phyloP scores from a whole-genome alignment of 35 echinoderm and acorn worm species.

The Holothuria glaberrima region DNA sequence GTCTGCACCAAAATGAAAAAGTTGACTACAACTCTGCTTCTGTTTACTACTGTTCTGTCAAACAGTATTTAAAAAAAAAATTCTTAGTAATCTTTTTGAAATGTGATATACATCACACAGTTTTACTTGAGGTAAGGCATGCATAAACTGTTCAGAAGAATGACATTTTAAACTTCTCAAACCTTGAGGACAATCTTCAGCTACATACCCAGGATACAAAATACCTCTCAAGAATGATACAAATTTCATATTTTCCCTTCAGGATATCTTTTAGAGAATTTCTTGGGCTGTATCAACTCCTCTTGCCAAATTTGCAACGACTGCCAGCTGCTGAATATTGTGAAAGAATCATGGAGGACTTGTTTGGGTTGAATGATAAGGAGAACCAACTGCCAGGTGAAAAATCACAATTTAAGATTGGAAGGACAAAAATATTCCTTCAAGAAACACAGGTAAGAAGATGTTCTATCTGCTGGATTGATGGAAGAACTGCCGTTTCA shows the following conservation, averaged over 20 bases:
- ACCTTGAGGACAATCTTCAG: no score
- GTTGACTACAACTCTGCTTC: no score
- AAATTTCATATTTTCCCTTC: neutral
- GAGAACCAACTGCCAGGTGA: conserved; percentile 63
- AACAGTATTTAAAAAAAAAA: neutral
- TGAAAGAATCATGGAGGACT: conserved; percentile 48
- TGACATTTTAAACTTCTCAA: no score
- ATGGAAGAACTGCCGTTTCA: no score
- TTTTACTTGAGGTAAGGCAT: no score
- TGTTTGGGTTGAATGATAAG: conserved; percentile 78
- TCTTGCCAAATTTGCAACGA: conserved; percentile 3
- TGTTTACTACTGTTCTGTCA: conserved; percentile 12
- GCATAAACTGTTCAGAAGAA: no score
- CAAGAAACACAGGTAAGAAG: conserved; percentile 75
- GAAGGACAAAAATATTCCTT: conserved; percentile 89
- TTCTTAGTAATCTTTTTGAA: neutral
- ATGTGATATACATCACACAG: no score
- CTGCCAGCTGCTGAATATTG: conserved; percentile 31
- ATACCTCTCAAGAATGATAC: no score
- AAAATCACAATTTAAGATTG: conserved; percentile 57
- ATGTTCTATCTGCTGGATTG: no score
- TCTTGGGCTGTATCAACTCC: conserved; percentile 61
- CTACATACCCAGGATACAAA: no score
- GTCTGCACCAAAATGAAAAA: no score
- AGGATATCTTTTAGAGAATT: conserved; percentile 80